Base-by-base conservation (phyloP, 64 coral and sea anemone genomes). In the Stylophora pistillata region DNA sequence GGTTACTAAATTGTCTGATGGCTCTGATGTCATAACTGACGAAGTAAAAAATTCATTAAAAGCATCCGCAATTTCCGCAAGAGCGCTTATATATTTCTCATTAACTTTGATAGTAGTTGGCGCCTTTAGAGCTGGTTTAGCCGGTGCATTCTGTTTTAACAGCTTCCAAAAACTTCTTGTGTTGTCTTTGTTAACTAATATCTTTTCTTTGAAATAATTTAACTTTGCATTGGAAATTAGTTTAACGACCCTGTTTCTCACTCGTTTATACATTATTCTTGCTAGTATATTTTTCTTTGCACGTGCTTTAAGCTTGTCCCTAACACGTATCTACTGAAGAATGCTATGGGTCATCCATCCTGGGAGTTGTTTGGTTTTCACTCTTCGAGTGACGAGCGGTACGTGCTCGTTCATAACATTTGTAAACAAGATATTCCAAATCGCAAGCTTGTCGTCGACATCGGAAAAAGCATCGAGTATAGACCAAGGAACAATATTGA, bases 401-500 rank as follows among this genome's bases (percentile, higher is more conserved):
- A 23, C 0, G 66, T 70, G 66, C 25, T 70, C 16, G 25, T 70
- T 23, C 66, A 70, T 23, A 21, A 70, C 18, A 20, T 20, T 70
- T 23, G 25, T 70, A 23, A 70, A 70, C 1, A 57, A 70, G 18
- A 20, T 9, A 70, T 70, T 70, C 66, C 66, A 70, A 27, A 20
- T 70, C 10, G 11, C 66, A 27, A 70, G 55, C 26, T 53, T 74
- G 25, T 87, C 85, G 29, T 73, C 56, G 59, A 58, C 65, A 87
- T 73, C 56, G 17, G 74, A 37, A 74, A 87, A 87, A 58, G 33
- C 6, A 17, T 29, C 20, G 10, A 56, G 64, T 18, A 85, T 30
- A 63, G 81, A 85, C 57, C 85, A 87, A 30, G 85, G 70, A 73
- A 53, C 85, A 55, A 23, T 28, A 26, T 74, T 31, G 54, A 87